phyloP scores from a whole-genome alignment of 2,888 invertebrate genomes.

The Drosophila falleni region DNA sequence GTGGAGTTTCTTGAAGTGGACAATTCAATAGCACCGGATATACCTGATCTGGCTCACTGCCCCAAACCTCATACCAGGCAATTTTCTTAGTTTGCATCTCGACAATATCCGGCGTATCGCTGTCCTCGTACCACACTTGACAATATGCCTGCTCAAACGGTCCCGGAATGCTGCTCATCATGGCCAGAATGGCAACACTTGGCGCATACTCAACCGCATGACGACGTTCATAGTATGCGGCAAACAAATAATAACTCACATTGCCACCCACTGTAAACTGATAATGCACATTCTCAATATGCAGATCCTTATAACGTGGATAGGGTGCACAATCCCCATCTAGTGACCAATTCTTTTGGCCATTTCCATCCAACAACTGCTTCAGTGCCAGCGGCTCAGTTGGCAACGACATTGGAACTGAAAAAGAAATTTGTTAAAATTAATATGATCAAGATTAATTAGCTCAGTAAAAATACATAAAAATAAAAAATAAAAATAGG shows the following conservation, averaged over 20 bases:
- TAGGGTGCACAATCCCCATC: constrained; percentile 41
- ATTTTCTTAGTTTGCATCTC: constrained; percentile 8
- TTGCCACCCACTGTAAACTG: constrained; percentile 27
- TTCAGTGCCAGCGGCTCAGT: constrained; percentile 27
- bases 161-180: constrained; percentile 30
- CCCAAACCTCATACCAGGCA: constrained; percentile 47
- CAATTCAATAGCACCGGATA: constrained; percentile 48
- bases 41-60: neutral
- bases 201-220: constrained; percentile 13
- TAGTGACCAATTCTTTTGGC: constrained; percentile 12
- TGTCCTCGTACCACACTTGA: constrained; percentile 60
- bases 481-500: too few relatives aligned
- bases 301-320: constrained; percentile 43
- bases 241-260: constrained; percentile 49
- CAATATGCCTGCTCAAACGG: constrained; percentile 24
- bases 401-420: neutral
- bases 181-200: constrained; percentile 40
- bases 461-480: too few relatives aligned
- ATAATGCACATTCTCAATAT: constrained; percentile 23
- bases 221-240: constrained; percentile 55
- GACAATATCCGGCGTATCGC: constrained; percentile 32
- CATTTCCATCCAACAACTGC: constrained; percentile 31
- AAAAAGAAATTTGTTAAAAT: neutral
- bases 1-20: constrained; percentile 1
- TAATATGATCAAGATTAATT: too few relatives aligned